These are phyloP conservation scores for Sympetrum striolatum DNA, from an alignment of 2,888 invertebrate species.

Conservation along the genomic window DNA sequence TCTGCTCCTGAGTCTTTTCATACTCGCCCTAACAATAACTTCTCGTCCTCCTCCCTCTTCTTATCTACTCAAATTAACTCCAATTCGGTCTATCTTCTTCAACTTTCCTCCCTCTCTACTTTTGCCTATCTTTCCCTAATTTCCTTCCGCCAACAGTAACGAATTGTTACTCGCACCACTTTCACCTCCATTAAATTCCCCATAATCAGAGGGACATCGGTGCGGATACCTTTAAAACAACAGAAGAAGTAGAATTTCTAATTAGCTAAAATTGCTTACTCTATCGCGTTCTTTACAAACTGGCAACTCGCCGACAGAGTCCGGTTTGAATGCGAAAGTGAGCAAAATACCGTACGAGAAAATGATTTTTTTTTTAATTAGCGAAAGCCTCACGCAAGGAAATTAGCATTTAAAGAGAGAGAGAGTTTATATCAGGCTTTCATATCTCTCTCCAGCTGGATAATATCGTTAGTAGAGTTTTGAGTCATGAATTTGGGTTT, in stretches of 20 bases:
- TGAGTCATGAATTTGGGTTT: not conserved
- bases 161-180: not conserved
- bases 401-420: not conserved
- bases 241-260: not conserved
- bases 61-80: not conserved
- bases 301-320: not conserved
- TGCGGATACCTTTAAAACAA: not conserved
- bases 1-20: not conserved
- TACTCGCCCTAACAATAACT: not conserved
- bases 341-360: not conserved
- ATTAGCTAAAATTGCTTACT: not conserved
- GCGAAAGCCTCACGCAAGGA: not conserved
- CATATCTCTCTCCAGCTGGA: not conserved
- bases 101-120: not conserved
- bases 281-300: not conserved
- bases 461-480: not conserved
- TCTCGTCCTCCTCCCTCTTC: not conserved
- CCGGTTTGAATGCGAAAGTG: not conserved
- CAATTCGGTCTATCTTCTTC: not conserved
- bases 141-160: not conserved
- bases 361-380: not conserved
- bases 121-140: too few relatives aligned
- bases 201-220: not conserved
- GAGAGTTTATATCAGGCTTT: not conserved
- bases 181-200: not conserved